These are phyloP conservation scores for Orchestia grillus DNA, from an alignment of 1,140 invertebrate genomes.

Conservation along the genomic window DNA sequence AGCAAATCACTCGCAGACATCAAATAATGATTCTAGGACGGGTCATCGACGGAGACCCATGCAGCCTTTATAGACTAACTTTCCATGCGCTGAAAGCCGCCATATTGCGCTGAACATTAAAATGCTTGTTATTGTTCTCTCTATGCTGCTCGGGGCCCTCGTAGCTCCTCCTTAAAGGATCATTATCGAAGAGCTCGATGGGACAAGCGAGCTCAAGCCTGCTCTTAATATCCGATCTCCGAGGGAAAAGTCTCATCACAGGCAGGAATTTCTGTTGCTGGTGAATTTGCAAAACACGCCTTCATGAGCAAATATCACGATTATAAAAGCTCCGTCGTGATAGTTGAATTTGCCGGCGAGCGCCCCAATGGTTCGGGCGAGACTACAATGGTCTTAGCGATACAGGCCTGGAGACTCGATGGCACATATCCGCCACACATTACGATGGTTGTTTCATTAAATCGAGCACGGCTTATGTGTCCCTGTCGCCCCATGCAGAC, in stretches of 20 bases:
- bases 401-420: constrained; percentile 47
- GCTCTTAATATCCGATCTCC: constrained; percentile 52
- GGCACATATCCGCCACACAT: constrained; percentile 56
- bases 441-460: constrained; percentile 56
- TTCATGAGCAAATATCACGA: constrained; percentile 52
- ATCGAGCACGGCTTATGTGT: constrained; percentile 55
- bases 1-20: neutral
- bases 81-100: neutral
- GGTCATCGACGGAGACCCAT: neutral
- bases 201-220: constrained; percentile 37
- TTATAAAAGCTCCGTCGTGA: constrained; percentile 44
- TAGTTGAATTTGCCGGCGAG: constrained; percentile 55
- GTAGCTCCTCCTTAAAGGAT: constrained; percentile 33
- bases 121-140: constrained; percentile 9
- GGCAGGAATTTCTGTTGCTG: constrained; percentile 29
- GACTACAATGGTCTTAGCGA: constrained; percentile 54
- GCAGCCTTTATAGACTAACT: constrained; percentile 7
- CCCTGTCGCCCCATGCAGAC: constrained; percentile 54
- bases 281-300: constrained; percentile 35
- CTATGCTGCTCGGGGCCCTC: neutral
- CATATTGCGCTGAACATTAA: constrained; percentile 12
- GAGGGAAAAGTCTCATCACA: constrained; percentile 41
- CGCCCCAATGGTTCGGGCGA: constrained; percentile 29
- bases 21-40: neutral
- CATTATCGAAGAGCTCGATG: constrained; percentile 52